Evolutionary conservation across 2,888 invertebrate genomes (phyloP), one percentile per base, ranked within the genome.

Genomic region (Hirtodrosophila cameraria): DNA sequence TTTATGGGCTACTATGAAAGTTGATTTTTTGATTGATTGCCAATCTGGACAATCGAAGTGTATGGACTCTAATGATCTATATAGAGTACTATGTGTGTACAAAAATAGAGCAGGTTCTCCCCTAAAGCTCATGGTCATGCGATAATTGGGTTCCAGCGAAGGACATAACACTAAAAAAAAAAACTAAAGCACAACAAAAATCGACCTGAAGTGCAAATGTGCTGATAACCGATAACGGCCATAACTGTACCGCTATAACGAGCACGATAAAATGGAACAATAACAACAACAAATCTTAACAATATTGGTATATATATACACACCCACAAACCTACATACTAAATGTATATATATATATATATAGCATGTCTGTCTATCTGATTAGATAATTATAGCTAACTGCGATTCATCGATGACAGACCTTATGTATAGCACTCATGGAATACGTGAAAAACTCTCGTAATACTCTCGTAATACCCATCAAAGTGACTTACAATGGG

Each of bases 141-240:
- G 38, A 50, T 42, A 64, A 45, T 50, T 61, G 52, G 38, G 15
- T 31, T 27, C n/a, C 13, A 16, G 8, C 61, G 79, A 82, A 79
- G 86, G 79, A 85, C 83, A 54, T 2, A 27, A 18, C 30, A 13
- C 39, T 7, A 25, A 25, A 23, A 50, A 30, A 45, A 31, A 20
- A 16, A 49, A 25, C 41, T 38, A 20, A 41, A 7, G 9, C 39
- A 36, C n/a, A 5, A 6, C n/a, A 36, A 12, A 35, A 27, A n/a
- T 16, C 16, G 3, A 28, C 23, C 27, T 18, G 31, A 35, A 23
- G 42, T 49, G 55, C 57, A 65, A 54, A 57, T 39, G 69, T 38
- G 82, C 82, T 78, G 77, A 82, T 78, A 82, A 70, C 82, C 79
- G 85, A 81, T 78, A 82, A 65, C 45, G 45, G 23, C 20, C 39